Evolutionary conservation across 2,888 invertebrate species (phyloP).

Genomic region (Eustalomyia histrio): DNA sequence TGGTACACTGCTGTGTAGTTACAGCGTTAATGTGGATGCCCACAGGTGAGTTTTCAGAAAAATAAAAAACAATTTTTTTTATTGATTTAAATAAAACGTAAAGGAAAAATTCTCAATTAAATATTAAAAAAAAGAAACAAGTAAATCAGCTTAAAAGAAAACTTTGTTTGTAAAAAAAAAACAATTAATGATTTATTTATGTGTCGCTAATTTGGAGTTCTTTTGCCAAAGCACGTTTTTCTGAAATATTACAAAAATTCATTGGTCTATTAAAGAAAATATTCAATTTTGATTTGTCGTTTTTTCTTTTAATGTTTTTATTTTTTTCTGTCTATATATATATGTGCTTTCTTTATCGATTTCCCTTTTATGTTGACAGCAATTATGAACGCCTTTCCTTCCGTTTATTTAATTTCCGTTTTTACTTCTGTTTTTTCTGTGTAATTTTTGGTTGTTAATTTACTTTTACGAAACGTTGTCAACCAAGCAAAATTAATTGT

Average conservation of each 20-base stretch:
- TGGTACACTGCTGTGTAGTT: constrained; percentile 91
- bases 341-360: constrained; percentile 61
- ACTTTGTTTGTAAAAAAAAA: constrained; percentile 1
- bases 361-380: constrained; percentile 63
- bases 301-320: constrained; percentile 28
- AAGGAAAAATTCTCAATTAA: neutral
- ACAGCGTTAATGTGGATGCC: constrained; percentile 94
- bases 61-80: neutral
- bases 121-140: neutral
- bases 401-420: constrained; percentile 67
- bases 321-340: constrained; percentile 50
- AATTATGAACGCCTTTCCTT: constrained; percentile 68
- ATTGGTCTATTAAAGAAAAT: constrained; percentile 28
- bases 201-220: neutral
- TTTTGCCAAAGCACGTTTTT: constrained; percentile 46
- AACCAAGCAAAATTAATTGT: neutral
- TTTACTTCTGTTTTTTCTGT: constrained; percentile 42
- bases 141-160: constrained; percentile 45
- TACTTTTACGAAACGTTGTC: constrained; percentile 41
- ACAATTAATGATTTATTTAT: constrained; percentile 36
- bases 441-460: constrained; percentile 41
- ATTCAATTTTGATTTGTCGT: constrained; percentile 24
- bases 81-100: constrained; percentile 9
- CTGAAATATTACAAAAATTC: neutral
- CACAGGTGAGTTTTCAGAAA: constrained; percentile 83